Percentiles rank a stretch among this genome's conserved stretches.
These are phyloP conservation scores for Brachyhypopomus gauderio DNA, from an alignment of 2,113 vertebrate species.

Conservation along the genomic window DNA sequence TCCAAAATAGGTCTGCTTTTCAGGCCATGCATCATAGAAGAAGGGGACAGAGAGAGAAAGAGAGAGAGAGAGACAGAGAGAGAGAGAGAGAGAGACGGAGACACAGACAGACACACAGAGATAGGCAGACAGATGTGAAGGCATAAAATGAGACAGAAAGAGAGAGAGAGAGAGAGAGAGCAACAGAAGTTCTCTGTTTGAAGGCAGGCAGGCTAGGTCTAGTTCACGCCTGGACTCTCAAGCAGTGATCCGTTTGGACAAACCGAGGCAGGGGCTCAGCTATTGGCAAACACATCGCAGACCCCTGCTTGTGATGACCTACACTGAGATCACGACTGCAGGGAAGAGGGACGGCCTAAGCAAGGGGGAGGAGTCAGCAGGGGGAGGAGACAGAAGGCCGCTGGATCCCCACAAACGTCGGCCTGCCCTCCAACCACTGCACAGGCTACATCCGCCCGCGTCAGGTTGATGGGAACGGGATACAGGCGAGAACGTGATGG, in stretches of 20 bases:
- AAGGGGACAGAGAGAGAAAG: constrained; percentile 5
- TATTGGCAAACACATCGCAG: constrained; percentile 39
- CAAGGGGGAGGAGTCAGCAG: background rate
- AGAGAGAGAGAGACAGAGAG: background rate
- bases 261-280: constrained; percentile 27
- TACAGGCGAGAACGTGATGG: constrained; percentile 52
- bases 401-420: constrained; percentile 9
- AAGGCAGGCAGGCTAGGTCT: constrained; percentile 49
- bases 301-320: constrained; percentile 40
- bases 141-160: background rate
- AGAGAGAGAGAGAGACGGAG: constrained; percentile 14
- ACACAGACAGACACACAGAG: background rate
- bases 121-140: background rate
- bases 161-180: constrained; percentile 11
- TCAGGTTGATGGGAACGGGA: constrained; percentile 38
- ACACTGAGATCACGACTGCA: constrained; percentile 28
- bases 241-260: constrained; percentile 47
- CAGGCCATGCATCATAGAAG: constrained; percentile 29
- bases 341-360: constrained; percentile 1
- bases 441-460: constrained; percentile 16
- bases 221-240: constrained; percentile 37
- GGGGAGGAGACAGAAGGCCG: constrained; percentile 5
- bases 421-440: background rate
- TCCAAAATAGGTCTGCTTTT: constrained; percentile 35
- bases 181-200: constrained; percentile 43